A percentile compares a stretch with the other conserved stretches of the same genome.
Conservation (phyloP, 1,140 invertebrate genomes). For the Drosophila gunungcola region DNA sequence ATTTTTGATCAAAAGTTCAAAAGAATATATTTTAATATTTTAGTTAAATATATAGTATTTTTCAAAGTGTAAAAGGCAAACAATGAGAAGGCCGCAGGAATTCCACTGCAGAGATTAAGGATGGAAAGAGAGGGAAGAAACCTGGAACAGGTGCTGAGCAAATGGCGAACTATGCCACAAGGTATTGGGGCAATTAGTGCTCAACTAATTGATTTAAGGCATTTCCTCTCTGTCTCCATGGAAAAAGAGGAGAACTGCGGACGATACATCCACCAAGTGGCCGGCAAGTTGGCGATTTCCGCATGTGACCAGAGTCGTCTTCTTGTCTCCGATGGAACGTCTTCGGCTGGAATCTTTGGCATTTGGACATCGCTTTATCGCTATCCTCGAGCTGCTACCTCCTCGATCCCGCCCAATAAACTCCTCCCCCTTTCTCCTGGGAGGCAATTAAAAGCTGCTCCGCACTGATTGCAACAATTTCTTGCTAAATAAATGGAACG, state of each 20-base stretch:
- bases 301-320: conserved; percentile 73
- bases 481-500: conserved; percentile 76
- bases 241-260: conserved; percentile 22
- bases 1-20: no score
- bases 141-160: conserved; percentile 75
- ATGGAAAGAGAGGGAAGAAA: conserved; percentile 4
- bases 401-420: not conserved
- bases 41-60: not conserved
- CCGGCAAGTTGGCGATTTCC: conserved; percentile 55
- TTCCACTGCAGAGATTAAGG: conserved; percentile 74
- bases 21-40: no score
- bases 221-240: conserved; percentile 73
- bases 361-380: conserved; percentile 68
- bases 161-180: conserved; percentile 84
- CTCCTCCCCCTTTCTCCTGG: conserved; percentile 18
- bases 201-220: conserved; percentile 84
- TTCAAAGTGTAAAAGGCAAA: conserved; percentile 37
- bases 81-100: conserved; percentile 82
- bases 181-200: conserved; percentile 84
- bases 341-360: conserved; percentile 64
- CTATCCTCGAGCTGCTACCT: conserved; percentile 38
- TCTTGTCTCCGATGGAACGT: conserved; percentile 68
- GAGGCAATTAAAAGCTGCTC: conserved; percentile 72
- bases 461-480: conserved; percentile 80
- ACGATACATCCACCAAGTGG: conserved; percentile 2